A percentile compares a stretch with the other conserved stretches of the same genome.
Evolutionary conservation across 1,140 invertebrate genomes (phyloP).

Genomic region (Leptopilina boulardi): DNA sequence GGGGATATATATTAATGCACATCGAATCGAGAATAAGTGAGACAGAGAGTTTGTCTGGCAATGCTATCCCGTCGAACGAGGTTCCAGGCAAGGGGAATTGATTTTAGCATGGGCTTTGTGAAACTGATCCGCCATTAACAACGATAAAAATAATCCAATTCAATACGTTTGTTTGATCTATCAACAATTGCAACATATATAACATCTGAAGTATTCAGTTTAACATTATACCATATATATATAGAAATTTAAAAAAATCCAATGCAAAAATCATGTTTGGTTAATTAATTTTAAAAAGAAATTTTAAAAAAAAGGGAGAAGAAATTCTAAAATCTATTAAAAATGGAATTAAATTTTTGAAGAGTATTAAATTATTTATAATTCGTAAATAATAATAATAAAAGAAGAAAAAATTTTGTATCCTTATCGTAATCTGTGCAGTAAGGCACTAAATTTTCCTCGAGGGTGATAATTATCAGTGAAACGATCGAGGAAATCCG

Average conservation of each 20-base stretch:
- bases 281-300: too few species aligned
- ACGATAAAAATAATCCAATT: slow-evolving; percentile 75
- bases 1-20: neutral
- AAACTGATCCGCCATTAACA: slow-evolving; percentile 73
- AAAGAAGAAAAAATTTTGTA: neutral
- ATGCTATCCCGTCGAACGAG: slow-evolving; percentile 54
- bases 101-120: slow-evolving; percentile 72
- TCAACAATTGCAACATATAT: slow-evolving; percentile 62
- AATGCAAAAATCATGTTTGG: too few species aligned
- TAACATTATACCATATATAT: slow-evolving; percentile 50
- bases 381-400: neutral
- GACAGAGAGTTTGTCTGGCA: slow-evolving; percentile 48
- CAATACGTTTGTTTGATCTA: slow-evolving; percentile 74
- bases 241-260: too few species aligned
- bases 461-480: slow-evolving; percentile 21
- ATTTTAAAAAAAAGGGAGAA: too few species aligned
- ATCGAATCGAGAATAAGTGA: slow-evolving; percentile 3
- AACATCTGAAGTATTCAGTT: slow-evolving; percentile 54
- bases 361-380: too few species aligned
- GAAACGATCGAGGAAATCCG: slow-evolving; percentile 50
- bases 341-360: too few species aligned
- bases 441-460: neutral
- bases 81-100: slow-evolving; percentile 66
- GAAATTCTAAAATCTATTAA: too few species aligned
- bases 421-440: neutral